phyloP scores from a whole-genome alignment of 1,140 invertebrate species.

The Bacillus rossius region DNA sequence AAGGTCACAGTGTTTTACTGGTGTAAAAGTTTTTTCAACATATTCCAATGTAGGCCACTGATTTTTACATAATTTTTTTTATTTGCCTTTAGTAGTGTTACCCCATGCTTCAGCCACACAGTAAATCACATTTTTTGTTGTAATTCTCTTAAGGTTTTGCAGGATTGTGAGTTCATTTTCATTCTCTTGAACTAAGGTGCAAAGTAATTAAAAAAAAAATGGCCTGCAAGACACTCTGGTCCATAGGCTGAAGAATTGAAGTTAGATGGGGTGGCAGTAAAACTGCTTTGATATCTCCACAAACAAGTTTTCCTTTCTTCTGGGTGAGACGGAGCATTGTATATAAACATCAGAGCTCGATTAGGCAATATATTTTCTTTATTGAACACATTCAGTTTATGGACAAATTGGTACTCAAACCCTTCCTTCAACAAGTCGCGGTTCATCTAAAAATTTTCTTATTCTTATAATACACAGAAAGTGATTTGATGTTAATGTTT shows the following conservation, averaged over 20 bases:
- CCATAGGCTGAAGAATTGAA: constrained; percentile 38
- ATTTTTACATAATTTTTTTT: constrained; percentile 31
- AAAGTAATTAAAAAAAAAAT: not conserved
- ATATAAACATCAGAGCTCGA: constrained; percentile 22
- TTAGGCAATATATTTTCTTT: constrained; percentile 8
- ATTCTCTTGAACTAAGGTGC: constrained; percentile 1
- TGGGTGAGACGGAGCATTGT: constrained; percentile 15
- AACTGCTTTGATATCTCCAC: constrained; percentile 30
- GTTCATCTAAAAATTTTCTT: constrained; percentile 11
- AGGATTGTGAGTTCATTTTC: not conserved
- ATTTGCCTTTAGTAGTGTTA: constrained; percentile 24
- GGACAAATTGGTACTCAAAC: constrained; percentile 35
- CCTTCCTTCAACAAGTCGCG: constrained; percentile 32
- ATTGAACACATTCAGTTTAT: constrained; percentile 24
- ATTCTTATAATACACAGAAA: too few species aligned
- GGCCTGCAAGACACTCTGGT: constrained; percentile 25
- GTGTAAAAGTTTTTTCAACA: not conserved
- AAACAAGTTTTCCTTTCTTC: constrained; percentile 8
- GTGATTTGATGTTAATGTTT: too few species aligned
- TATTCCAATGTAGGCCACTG: not conserved
- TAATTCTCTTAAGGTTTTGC: constrained; percentile 24
- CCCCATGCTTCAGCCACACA: constrained; percentile 32
- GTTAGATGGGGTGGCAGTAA: constrained; percentile 41
- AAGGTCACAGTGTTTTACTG: not conserved
- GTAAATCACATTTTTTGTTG: constrained; percentile 30